phyloP scores from a whole-genome alignment of 2,888 invertebrate species.

The Tortrix viridana region DNA sequence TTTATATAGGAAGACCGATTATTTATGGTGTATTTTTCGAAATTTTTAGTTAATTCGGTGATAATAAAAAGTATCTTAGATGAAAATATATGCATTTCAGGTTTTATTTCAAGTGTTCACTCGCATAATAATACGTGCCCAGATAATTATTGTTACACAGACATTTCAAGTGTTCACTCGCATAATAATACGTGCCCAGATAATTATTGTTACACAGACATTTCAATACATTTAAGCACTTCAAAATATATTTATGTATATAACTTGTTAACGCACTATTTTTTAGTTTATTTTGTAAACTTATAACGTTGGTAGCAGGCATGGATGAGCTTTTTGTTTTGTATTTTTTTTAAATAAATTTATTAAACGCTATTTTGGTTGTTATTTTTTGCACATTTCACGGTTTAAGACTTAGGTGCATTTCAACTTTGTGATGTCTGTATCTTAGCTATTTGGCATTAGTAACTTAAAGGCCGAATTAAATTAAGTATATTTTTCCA shows the following conservation, averaged over 20 bases:
- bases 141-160: slow-evolving; percentile 49
- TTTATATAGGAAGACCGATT: slow-evolving; percentile 62
- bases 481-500: slow-evolving; percentile 81
- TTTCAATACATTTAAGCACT: slow-evolving; percentile 55
- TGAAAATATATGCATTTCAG: slow-evolving; percentile 45
- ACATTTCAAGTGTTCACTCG: slow-evolving; percentile 50
- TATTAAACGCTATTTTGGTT: slow-evolving; percentile 70
- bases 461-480: slow-evolving; percentile 67
- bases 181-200: slow-evolving; percentile 48
- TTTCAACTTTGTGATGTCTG: slow-evolving; percentile 68
- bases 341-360: slow-evolving; percentile 80
- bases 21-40: slow-evolving; percentile 67
- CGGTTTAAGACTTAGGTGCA: slow-evolving; percentile 29
- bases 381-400: slow-evolving; percentile 53
- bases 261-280: slow-evolving; percentile 70
- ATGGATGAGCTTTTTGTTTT: slow-evolving; percentile 70
- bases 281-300: slow-evolving; percentile 68
- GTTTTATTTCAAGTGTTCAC: slow-evolving; percentile 37
- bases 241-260: slow-evolving; percentile 58
- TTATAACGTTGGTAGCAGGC: slow-evolving; percentile 70
- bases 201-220: slow-evolving; percentile 49
- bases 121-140: slow-evolving; percentile 41
- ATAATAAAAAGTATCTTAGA: slow-evolving; percentile 49
- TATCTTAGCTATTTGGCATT: slow-evolving; percentile 56
- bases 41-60: slow-evolving; percentile 59